A percentile compares a stretch with the other conserved stretches of the same genome.
These are phyloP conservation scores for Leptopilina drosophilae DNA, from an alignment of 2,888 invertebrate genomes.

Conservation along the genomic window DNA sequence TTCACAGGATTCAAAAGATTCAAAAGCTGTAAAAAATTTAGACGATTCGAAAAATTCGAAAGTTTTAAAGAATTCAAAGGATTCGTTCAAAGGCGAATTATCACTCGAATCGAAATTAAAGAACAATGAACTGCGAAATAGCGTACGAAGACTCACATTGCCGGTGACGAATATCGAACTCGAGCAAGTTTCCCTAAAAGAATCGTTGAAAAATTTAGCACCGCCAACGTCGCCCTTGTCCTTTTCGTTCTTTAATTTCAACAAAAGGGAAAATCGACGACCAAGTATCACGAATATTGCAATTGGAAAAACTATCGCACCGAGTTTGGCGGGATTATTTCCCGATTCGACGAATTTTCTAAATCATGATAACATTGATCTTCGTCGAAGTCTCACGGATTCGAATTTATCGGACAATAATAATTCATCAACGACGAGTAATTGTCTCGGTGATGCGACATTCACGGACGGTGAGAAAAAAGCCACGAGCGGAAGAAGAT, in stretches of 20 bases:
- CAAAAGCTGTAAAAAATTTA: too few relatives aligned
- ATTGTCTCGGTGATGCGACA: constrained; percentile 69
- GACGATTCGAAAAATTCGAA: too few relatives aligned
- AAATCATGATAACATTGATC: constrained; percentile 23
- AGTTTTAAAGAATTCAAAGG: too few relatives aligned
- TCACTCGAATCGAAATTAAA: background rate
- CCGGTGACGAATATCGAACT: constrained; percentile 46
- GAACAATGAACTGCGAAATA: constrained; percentile 5
- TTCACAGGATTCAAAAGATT: too few relatives aligned
- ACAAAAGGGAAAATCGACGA: constrained; percentile 65
- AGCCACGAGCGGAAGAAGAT: constrained; percentile 63
- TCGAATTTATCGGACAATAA: constrained; percentile 66
- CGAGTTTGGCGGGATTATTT: constrained; percentile 68
- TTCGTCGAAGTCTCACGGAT: constrained; percentile 69
- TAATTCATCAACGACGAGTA: constrained; percentile 59
- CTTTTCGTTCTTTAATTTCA: constrained; percentile 20
- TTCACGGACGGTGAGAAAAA: constrained; percentile 62
- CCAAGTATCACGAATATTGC: constrained; percentile 71
- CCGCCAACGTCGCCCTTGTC: background rate
- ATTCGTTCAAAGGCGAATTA: background rate
- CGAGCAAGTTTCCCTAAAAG: background rate
- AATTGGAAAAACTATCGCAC: constrained; percentile 71
- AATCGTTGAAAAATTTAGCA: background rate
- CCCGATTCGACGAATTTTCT: constrained; percentile 63
- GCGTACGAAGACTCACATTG: constrained; percentile 51